phyloP scores from a whole-genome alignment of 2,113 vertebrate species.

The Fulica atra region DNA sequence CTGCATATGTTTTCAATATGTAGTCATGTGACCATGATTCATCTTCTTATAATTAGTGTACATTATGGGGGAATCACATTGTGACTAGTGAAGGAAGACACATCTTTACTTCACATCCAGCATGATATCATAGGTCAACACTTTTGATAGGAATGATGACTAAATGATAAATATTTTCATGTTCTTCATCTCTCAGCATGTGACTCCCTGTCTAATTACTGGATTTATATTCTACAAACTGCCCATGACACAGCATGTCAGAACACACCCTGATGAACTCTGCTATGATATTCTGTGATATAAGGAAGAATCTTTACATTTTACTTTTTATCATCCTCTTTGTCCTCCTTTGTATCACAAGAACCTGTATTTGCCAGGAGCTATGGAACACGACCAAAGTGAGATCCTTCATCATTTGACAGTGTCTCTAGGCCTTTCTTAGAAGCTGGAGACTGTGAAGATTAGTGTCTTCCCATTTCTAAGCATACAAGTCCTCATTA shows the following conservation, averaged over 20 bases:
- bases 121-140: neutral
- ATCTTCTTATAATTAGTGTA: neutral
- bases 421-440: neutral
- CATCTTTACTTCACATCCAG: neutral
- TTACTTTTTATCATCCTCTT: neutral
- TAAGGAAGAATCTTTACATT: neutral
- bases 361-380: neutral
- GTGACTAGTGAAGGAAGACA: neutral
- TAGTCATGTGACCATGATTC: neutral
- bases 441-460: neutral
- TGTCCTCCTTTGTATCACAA: neutral
- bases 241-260: neutral
- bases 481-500: neutral
- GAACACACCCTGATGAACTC: neutral
- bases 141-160: neutral
- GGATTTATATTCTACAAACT: accelerated
- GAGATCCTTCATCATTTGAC: neutral
- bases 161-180: neutral
- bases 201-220: neutral
- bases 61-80: neutral
- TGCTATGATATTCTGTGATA: neutral
- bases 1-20: neutral
- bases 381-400: neutral
- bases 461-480: neutral
- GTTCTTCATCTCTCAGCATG: neutral